Conservation (phyloP, 2,888 invertebrate species). For the Pelosia muscerda region DNA sequence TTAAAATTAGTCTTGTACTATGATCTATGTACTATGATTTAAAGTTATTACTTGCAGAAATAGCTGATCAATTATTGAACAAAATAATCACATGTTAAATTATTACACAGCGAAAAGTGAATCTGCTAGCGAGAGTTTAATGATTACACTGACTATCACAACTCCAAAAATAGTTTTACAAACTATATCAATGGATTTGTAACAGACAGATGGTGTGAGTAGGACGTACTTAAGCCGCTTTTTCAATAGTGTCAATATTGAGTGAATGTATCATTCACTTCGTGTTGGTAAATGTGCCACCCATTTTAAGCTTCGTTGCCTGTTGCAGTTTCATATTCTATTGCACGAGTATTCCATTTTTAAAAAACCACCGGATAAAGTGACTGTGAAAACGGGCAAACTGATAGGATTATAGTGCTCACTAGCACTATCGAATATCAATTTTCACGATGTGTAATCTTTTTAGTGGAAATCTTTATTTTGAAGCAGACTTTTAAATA, state of each 20-base stretch:
- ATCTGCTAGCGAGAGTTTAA: not conserved
- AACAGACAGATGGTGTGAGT: conserved; percentile 14
- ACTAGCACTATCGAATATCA: not conserved
- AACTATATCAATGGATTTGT: not conserved
- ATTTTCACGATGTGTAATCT: not conserved
- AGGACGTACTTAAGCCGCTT: conserved; percentile 22
- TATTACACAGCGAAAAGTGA: not conserved
- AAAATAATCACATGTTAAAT: not conserved
- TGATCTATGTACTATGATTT: no score
- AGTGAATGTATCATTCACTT: conserved; percentile 32
- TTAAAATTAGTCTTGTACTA: no score
- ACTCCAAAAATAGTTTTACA: not conserved
- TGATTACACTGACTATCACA: not conserved
- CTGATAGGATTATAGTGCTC: not conserved
- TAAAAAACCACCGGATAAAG: not conserved
- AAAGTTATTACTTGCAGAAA: not conserved
- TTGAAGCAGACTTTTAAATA: not conserved
- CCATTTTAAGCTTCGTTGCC: conserved; percentile 23
- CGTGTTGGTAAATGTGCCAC: conserved; percentile 30
- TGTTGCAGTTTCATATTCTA: conserved; percentile 19
- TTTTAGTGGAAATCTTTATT: not conserved
- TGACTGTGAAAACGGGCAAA: not conserved
- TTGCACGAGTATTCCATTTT: conserved; percentile 1
- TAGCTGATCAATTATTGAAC: not conserved
- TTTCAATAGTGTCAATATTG: conserved; percentile 39